phyloP scores from a whole-genome alignment of 35 echinoderm and acorn worm genomes.

The Ophiothrix spiculata region DNA sequence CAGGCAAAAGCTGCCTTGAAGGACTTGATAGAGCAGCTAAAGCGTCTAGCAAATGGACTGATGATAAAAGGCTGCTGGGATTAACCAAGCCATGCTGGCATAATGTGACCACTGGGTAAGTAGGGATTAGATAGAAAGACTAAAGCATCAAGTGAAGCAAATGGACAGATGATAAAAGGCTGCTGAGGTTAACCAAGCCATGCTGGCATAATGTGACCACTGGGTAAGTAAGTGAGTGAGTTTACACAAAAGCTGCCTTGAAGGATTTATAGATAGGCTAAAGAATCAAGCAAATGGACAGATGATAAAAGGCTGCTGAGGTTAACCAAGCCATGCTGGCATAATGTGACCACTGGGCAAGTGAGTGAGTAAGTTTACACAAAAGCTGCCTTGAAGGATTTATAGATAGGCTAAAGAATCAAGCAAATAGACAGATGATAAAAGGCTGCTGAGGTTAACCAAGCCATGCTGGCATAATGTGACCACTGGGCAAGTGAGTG shows the following conservation, averaged over 20 bases:
- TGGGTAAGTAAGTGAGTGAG: no score
- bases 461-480: no score
- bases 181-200: constrained; percentile 43
- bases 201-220: no score
- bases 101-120: constrained; percentile 51
- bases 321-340: no score
- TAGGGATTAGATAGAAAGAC: background rate
- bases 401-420: constrained; percentile 50
- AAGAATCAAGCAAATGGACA: no score
- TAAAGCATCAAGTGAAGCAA: constrained; percentile 44
- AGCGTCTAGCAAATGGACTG: constrained; percentile 44
- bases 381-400: constrained; percentile 40
- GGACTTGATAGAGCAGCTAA: constrained; percentile 70
- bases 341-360: no score
- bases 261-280: no score
- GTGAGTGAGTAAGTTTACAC: no score
- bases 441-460: constrained; percentile 54
- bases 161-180: no score
- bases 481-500: no score
- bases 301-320: constrained; percentile 57
- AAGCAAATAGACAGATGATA: constrained; percentile 46
- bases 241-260: no score
- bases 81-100: constrained; percentile 57
- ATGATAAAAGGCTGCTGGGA: constrained; percentile 55
- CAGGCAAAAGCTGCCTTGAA: constrained; percentile 41